Conservation (phyloP, 2,888 invertebrate genomes). For the Sphinx pinastri region DNA sequence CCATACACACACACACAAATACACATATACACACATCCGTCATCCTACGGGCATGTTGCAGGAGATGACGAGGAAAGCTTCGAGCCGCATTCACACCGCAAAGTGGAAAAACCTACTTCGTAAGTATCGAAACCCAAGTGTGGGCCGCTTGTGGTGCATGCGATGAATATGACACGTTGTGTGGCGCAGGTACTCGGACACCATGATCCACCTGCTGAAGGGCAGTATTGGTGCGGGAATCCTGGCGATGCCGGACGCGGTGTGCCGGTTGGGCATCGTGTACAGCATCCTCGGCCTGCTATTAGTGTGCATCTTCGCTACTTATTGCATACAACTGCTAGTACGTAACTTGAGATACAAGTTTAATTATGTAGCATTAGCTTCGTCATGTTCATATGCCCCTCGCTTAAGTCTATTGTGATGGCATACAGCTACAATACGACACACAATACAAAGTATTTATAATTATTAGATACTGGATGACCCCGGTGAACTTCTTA, state of each 20-base stretch:
- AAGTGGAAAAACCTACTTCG: constrained; percentile 88
- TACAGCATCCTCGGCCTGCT: constrained; percentile 85
- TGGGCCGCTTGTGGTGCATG: background rate
- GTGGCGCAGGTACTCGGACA: constrained; percentile 89
- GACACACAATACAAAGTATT: no score
- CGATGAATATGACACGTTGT: constrained; percentile 31
- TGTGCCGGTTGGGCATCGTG: constrained; percentile 81
- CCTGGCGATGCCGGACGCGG: constrained; percentile 92
- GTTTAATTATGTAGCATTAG: no score
- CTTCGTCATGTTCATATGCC: no score
- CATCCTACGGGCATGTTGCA: constrained; percentile 31
- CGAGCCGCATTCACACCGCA: constrained; percentile 88
- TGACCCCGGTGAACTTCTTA: no score
- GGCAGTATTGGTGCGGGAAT: constrained; percentile 97
- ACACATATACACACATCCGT: background rate
- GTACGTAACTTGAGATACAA: constrained; percentile 65
- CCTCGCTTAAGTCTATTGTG: no score
- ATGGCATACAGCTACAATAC: no score
- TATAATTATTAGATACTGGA: no score
- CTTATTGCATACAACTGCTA: constrained; percentile 89
- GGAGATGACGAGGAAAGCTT: constrained; percentile 69
- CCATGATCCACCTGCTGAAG: constrained; percentile 95
- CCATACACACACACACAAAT: no score
- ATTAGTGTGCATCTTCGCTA: constrained; percentile 86
- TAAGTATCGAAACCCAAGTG: constrained; percentile 66